These are phyloP conservation scores for Globicephala melas DNA, from an alignment of 2,113 vertebrate genomes.

Conservation along the genomic window DNA sequence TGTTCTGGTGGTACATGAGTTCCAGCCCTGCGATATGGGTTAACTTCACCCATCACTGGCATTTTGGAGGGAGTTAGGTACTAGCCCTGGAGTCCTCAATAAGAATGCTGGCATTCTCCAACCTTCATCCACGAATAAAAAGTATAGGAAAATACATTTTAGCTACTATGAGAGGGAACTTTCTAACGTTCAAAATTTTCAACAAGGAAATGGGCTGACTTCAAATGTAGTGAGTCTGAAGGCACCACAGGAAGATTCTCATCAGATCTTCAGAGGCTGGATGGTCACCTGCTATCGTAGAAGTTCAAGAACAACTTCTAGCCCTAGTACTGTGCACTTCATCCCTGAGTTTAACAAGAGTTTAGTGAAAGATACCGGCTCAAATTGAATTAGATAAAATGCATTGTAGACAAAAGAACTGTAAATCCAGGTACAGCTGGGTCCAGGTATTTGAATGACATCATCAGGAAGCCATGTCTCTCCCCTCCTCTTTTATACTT, in stretches of 20 bases:
- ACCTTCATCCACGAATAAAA: not conserved
- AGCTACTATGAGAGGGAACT: not conserved
- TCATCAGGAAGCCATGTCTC: not conserved
- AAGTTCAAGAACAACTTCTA: not conserved
- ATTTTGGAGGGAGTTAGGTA: not conserved
- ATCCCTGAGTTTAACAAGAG: not conserved
- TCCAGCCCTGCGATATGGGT: rapidly evolving
- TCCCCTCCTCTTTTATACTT: not conserved
- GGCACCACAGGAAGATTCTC: not conserved
- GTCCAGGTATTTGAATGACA: not conserved
- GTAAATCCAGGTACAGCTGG: not conserved
- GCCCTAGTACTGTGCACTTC: not conserved
- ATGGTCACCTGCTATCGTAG: not conserved
- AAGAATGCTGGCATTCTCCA: not conserved
- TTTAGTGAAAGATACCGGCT: not conserved
- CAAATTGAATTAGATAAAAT: not conserved
- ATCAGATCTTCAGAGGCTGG: not conserved
- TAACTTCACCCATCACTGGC: rapidly evolving
- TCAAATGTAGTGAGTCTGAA: not conserved
- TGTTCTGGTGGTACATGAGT: rapidly evolving
- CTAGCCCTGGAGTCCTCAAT: rapidly evolving
- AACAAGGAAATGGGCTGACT: not conserved
- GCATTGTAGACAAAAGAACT: too few species aligned
- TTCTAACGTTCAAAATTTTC: not conserved
- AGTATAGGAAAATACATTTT: not conserved